phyloP scores from a whole-genome alignment of 1,140 invertebrate genomes.

The Orchestia grillus region DNA sequence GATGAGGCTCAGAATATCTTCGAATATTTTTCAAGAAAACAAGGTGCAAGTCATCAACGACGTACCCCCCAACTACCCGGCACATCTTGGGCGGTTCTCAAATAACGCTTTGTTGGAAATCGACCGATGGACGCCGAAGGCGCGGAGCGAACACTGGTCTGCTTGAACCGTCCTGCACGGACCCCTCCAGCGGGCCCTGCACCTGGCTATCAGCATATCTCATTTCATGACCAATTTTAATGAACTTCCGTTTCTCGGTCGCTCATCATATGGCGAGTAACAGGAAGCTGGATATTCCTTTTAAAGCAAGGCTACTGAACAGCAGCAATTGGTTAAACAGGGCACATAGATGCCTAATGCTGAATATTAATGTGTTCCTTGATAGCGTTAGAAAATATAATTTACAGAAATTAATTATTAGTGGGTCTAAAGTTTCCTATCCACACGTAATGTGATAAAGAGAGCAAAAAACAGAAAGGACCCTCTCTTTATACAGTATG shows the following conservation, averaged over 20 bases:
- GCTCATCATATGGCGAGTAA: not conserved
- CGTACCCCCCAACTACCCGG: not conserved
- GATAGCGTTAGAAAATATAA: no score
- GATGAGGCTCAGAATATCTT: not conserved
- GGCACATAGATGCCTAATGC: no score
- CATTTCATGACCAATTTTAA: not conserved
- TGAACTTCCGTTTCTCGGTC: not conserved
- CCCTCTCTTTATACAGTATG: no score
- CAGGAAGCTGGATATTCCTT: not conserved
- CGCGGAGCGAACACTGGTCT: not conserved
- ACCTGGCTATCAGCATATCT: no score
- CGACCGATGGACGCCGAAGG: not conserved
- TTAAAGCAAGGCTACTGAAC: not conserved
- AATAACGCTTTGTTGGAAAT: not conserved
- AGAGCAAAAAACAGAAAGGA: no score
- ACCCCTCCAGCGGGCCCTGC: not conserved
- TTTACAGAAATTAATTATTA: no score
- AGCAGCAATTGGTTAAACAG: not conserved
- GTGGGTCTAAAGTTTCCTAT: no score
- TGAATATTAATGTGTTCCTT: no score
- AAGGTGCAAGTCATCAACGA: not conserved
- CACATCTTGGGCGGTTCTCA: not conserved
- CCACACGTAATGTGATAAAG: no score
- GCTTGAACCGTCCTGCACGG: not conserved
- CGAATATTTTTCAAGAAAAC: not conserved